Evolutionary conservation across 2,888 invertebrate species (phyloP).

Genomic region (Conus canariensis): DNA sequence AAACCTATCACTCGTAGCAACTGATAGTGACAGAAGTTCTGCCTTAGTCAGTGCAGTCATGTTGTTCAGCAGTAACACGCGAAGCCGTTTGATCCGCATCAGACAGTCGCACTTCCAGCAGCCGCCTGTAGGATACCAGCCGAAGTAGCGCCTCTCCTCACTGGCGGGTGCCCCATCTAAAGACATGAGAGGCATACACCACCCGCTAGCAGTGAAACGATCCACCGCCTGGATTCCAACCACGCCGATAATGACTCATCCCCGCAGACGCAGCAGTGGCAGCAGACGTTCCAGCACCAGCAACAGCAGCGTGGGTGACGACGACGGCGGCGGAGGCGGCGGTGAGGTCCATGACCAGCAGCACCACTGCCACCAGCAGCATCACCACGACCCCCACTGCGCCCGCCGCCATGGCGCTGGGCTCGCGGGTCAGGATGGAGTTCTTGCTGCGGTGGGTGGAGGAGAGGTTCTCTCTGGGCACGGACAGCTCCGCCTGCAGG

Average conservation of each 20-base stretch:
- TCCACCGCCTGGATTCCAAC: background rate
- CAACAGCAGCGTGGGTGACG: background rate
- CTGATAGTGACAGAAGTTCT: too few relatives aligned
- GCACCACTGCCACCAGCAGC: background rate
- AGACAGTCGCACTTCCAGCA: too few relatives aligned
- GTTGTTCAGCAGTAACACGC: too few relatives aligned
- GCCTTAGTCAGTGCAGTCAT: too few relatives aligned
- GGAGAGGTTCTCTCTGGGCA: background rate
- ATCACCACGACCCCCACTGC: background rate
- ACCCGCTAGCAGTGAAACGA: too few relatives aligned
- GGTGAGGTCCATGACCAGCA: background rate
- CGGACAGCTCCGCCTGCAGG: background rate
- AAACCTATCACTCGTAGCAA: too few relatives aligned
- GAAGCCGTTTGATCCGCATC: too few relatives aligned
- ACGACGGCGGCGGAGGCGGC: background rate
- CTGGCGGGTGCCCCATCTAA: too few relatives aligned
- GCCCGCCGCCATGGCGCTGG: background rate
- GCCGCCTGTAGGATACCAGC: too few relatives aligned
- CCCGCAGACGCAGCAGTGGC: too few relatives aligned
- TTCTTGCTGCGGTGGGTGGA: background rate
- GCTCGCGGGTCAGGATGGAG: background rate
- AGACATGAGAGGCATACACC: too few relatives aligned
- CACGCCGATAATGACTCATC: background rate
- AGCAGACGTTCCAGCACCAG: background rate
- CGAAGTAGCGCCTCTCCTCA: too few relatives aligned